Evolutionary conservation across 2,113 vertebrate species (phyloP).

Genomic region (Mobula birostris): DNA sequence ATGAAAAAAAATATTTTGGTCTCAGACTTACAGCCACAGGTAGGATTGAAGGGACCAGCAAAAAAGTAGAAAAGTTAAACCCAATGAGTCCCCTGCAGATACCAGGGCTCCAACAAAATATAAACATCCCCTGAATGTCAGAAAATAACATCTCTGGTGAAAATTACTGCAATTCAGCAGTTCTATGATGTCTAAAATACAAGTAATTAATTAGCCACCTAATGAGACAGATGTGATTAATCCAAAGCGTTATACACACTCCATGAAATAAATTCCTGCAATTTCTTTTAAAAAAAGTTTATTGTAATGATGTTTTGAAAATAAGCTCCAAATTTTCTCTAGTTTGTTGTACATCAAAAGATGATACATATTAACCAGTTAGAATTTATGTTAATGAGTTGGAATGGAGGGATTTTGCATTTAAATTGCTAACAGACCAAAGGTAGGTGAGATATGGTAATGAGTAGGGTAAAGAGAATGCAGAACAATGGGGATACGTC

Average conservation of each 20-base stretch:
- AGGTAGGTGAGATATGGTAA: no score
- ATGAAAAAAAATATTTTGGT: background rate
- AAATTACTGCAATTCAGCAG: constrained; percentile 5
- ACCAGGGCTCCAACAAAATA: background rate
- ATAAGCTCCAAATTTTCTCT: background rate
- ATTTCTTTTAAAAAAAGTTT: background rate
- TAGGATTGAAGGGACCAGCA: background rate
- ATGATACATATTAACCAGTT: no score
- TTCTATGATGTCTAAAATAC: background rate
- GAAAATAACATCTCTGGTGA: background rate
- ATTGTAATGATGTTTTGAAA: background rate
- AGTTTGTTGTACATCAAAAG: background rate
- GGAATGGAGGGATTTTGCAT: no score
- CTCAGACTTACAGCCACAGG: background rate
- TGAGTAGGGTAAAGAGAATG: no score
- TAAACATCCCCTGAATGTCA: background rate
- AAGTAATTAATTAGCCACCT: background rate
- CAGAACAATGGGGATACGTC: no score
- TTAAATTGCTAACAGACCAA: no score
- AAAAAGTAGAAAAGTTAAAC: background rate
- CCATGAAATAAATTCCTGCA: background rate
- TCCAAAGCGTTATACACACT: background rate
- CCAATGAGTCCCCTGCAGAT: background rate
- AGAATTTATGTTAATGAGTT: no score
- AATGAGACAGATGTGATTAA: background rate